Conservation (phyloP, 2,888 invertebrate species). For the Drosophila bunnanda region DNA sequence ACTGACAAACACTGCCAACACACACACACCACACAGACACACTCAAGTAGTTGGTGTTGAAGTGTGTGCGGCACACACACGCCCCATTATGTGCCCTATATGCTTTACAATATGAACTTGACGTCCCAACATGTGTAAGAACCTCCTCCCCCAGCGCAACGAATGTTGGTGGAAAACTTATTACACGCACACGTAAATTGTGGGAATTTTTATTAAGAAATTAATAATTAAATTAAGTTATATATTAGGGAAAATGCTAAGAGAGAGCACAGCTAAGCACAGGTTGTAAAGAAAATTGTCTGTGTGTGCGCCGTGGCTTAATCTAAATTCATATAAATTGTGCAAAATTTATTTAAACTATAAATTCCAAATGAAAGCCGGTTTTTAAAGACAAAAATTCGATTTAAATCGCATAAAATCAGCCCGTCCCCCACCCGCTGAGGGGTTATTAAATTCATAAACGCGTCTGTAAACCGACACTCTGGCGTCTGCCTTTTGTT, state of each 20-base stretch:
- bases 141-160: slow-evolving; percentile 52
- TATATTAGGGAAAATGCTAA: not conserved
- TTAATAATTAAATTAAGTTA: not conserved
- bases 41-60: slow-evolving; percentile 14
- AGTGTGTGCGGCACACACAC: slow-evolving; percentile 65
- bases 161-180: not conserved
- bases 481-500: slow-evolving; percentile 19
- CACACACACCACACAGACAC: slow-evolving; percentile 66
- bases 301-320: no score
- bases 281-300: not conserved
- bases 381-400: not conserved
- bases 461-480: slow-evolving; percentile 13
- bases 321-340: no score
- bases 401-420: slow-evolving; percentile 2
- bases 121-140: slow-evolving; percentile 34
- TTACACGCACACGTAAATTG: not conserved
- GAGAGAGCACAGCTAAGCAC: no score
- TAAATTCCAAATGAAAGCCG: no score
- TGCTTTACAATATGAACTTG: slow-evolving; percentile 65
- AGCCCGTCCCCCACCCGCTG: no score
- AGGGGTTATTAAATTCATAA: slow-evolving; percentile 1
- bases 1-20: slow-evolving; percentile 54
- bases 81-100: slow-evolving; percentile 68
- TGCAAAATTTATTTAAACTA: no score
- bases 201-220: not conserved